These are phyloP conservation scores for Tortricodes alternella DNA, from an alignment of 2,888 invertebrate species.

Conservation along the genomic window DNA sequence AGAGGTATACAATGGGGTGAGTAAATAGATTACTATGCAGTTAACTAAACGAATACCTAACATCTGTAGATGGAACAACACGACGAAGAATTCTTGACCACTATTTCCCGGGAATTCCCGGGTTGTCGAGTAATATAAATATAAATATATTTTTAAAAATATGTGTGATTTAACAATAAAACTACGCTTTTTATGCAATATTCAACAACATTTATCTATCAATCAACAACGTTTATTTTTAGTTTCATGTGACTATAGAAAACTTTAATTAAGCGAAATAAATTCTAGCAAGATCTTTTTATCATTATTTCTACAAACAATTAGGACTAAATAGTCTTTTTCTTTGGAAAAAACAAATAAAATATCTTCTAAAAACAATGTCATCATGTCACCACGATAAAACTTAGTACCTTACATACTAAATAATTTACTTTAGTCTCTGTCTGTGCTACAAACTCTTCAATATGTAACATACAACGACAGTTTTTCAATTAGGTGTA, in stretches of 20 bases:
- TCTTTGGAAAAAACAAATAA: background rate
- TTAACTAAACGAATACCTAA: background rate
- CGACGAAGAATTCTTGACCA: background rate
- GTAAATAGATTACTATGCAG: slow-evolving; percentile 24
- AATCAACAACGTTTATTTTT: slow-evolving; percentile 4
- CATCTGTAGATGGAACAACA: background rate
- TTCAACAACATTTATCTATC: background rate
- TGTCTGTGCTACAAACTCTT: slow-evolving; percentile 2
- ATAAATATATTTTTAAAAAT: background rate
- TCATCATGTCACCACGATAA: slow-evolving; percentile 8
- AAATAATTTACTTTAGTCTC: slow-evolving; percentile 8
- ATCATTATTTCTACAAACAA: background rate
- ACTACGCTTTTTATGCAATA: background rate
- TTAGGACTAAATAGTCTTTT: background rate
- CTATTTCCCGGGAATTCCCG: background rate
- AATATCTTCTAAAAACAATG: slow-evolving; percentile 1
- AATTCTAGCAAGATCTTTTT: background rate
- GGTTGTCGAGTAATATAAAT: background rate
- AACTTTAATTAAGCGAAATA: slow-evolving; percentile 3
- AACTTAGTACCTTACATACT: slow-evolving; percentile 10
- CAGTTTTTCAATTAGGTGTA: slow-evolving; percentile 4
- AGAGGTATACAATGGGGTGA: slow-evolving; percentile 57
- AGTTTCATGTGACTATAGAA: background rate
- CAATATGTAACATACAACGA: slow-evolving; percentile 2
- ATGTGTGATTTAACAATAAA: background rate